Evolutionary conservation across 2,797 vertebrate genomes (phyloP).

Genomic region (Paguma larvata): DNA sequence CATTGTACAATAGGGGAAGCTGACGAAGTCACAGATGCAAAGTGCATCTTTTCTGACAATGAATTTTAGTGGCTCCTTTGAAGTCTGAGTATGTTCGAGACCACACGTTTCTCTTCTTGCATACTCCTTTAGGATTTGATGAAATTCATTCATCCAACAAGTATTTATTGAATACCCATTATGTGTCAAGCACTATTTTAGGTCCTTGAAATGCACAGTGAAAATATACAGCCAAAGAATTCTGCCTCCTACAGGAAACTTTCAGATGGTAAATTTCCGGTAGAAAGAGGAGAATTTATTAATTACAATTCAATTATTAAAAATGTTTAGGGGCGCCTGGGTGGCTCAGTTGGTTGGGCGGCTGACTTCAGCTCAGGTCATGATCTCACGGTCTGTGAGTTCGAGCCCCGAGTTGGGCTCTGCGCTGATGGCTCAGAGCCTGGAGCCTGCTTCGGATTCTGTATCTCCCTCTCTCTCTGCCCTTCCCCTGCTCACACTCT

Average conservation of each 20-base stretch:
- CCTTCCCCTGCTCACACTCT: too few species aligned
- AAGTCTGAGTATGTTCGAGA: background rate
- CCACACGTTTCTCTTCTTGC: background rate
- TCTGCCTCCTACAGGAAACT: background rate
- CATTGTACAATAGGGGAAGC: background rate
- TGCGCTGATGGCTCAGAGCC: too few species aligned
- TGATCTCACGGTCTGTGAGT: too few species aligned
- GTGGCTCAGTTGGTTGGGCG: too few species aligned
- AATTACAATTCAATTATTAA: background rate
- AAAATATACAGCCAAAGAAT: background rate
- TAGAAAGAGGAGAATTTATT: background rate
- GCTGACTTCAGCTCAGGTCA: too few species aligned
- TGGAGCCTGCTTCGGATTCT: too few species aligned
- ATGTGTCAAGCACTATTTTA: background rate
- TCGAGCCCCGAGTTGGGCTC: too few species aligned
- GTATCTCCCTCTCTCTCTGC: too few species aligned
- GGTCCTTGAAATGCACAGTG: background rate
- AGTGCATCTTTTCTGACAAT: background rate
- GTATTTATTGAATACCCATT: background rate
- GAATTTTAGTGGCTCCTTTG: background rate
- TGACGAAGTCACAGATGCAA: background rate
- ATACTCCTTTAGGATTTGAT: background rate
- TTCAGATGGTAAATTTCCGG: background rate
- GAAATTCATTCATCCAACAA: background rate
- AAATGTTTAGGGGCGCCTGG: too few species aligned